These are phyloP conservation scores for Leptatherina wallacei DNA, from an alignment of 2,797 vertebrate genomes.

Conservation along the genomic window DNA sequence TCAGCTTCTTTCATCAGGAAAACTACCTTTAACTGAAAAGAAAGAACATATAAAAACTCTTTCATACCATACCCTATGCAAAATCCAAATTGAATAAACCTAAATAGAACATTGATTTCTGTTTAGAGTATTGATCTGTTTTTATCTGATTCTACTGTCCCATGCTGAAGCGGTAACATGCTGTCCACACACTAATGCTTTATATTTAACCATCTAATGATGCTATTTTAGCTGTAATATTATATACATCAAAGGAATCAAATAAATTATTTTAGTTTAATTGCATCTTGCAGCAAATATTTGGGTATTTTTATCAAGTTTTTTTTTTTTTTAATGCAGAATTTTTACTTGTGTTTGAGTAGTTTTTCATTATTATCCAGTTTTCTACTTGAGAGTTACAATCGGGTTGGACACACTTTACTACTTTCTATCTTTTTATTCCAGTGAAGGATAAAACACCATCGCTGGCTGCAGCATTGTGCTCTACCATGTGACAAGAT, in stretches of 20 bases:
- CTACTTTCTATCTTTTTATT: not conserved
- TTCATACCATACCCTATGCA: not conserved
- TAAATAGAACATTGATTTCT: not conserved
- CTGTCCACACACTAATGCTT: not conserved
- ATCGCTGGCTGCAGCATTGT: too few species aligned
- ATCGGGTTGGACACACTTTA: not conserved
- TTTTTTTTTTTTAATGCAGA: not conserved
- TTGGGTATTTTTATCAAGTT: not conserved
- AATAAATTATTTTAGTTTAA: not conserved
- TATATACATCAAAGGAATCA: not conserved
- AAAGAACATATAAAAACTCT: not conserved
- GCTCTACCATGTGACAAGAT: not conserved
- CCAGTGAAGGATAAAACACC: too few species aligned
- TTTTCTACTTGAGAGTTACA: not conserved
- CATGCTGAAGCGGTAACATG: not conserved
- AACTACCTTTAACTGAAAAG: not conserved
- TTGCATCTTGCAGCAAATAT: not conserved
- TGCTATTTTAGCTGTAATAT: not conserved
- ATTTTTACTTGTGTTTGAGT: not conserved
- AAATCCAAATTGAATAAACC: constrained; percentile 1
- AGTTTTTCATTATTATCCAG: not conserved
- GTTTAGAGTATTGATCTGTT: not conserved
- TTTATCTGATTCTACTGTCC: not conserved
- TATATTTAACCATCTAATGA: not conserved
- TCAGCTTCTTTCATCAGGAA: not conserved